Evolutionary conservation across 2,113 vertebrate species (phyloP).

Genomic region (Melanocharis versteri): DNA sequence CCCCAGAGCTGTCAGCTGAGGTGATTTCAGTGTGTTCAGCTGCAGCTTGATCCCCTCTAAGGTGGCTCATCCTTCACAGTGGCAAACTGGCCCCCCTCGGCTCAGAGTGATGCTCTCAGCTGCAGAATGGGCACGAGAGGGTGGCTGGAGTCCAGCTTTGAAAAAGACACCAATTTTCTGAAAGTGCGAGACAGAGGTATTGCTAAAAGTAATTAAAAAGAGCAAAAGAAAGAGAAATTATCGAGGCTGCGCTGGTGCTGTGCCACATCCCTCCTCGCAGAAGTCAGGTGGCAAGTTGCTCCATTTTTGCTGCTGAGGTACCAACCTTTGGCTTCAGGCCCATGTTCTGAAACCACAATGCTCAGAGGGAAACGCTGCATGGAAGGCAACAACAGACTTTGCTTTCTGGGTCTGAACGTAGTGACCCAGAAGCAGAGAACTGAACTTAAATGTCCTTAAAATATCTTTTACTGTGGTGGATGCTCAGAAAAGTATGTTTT

Average conservation of each 20-base stretch:
- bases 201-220: background rate
- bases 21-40: background rate
- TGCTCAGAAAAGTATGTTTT: background rate
- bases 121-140: background rate
- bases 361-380: constrained; percentile 18
- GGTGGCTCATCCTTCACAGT: background rate
- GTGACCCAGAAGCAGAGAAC: constrained; percentile 40
- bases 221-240: background rate
- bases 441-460: constrained; percentile 42
- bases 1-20: background rate
- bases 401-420: background rate
- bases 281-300: background rate
- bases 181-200: background rate
- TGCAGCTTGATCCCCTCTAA: background rate
- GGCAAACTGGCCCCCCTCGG: background rate
- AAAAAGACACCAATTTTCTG: background rate
- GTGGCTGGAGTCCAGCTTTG: background rate
- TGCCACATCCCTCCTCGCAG: background rate
- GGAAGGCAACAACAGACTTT: constrained; percentile 10
- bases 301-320: background rate
- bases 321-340: background rate
- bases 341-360: background rate
- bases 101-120: background rate
- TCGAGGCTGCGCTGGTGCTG: background rate
- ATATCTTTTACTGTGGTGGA: background rate